phyloP scores from a whole-genome alignment of 1,140 invertebrate genomes.

The Zaprionus lachaisei region DNA sequence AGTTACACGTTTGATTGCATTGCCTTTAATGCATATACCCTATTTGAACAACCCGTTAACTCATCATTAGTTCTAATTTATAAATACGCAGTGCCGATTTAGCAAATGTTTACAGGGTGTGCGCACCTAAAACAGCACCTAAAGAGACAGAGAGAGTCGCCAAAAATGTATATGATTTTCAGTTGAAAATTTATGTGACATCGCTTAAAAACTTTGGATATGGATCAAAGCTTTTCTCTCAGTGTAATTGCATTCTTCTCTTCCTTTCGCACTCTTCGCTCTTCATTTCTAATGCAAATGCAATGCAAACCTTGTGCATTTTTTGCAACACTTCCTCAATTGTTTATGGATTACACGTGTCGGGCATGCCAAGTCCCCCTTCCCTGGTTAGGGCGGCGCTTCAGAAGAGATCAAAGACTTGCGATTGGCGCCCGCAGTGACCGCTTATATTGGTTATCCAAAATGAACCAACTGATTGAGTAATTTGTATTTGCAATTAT shows the following conservation, averaged over 20 bases:
- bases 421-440: not conserved
- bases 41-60: too few species aligned
- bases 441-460: conserved; percentile 25
- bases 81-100: too few species aligned
- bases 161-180: not conserved
- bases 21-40: too few species aligned
- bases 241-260: conserved; percentile 14
- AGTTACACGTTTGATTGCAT: too few species aligned
- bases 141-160: too few species aligned
- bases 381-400: conserved; percentile 23
- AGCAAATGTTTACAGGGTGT: not conserved
- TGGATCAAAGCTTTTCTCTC: not conserved
- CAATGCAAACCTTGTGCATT: not conserved
- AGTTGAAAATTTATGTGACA: not conserved
- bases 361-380: conserved; percentile 48
- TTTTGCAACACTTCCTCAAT: conserved; percentile 53
- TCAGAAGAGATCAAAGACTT: conserved; percentile 52
- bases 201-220: not conserved
- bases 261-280: not conserved
- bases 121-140: too few species aligned
- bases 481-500: conserved; percentile 11
- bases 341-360: conserved; percentile 74
- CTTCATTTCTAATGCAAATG: not conserved
- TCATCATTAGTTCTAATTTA: too few species aligned
- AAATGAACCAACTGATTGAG: conserved; percentile 29